Conservation (phyloP, 2,797 vertebrate species). For the Eidolon dupreanum region DNA sequence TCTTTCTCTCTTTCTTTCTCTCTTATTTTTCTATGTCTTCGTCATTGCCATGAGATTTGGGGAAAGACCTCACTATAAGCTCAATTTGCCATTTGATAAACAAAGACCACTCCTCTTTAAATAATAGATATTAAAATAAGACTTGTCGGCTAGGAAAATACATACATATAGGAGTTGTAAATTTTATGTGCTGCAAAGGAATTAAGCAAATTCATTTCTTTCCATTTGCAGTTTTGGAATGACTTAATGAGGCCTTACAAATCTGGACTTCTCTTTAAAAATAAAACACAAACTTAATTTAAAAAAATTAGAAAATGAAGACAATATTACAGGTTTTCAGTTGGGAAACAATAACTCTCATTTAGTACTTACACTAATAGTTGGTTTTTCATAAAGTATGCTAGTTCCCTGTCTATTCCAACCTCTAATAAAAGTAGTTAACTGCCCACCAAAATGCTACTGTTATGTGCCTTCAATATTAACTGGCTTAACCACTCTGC, state of each 20-base stretch:
- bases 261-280: conserved; percentile 45
- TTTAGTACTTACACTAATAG: conserved; percentile 29
- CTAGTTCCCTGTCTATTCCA: not conserved
- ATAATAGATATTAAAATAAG: not conserved
- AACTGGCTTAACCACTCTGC: not conserved
- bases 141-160: not conserved
- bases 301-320: conserved; percentile 33
- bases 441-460: not conserved
- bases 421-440: not conserved
- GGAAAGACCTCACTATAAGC: not conserved
- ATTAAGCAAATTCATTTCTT: conserved; percentile 48
- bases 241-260: conserved; percentile 22
- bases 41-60: not conserved
- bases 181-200: conserved; percentile 11
- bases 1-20: not conserved
- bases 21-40: not conserved
- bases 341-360: not conserved
- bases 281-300: conserved; percentile 37
- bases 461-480: not conserved
- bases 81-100: not conserved
- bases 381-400: not conserved
- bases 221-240: conserved; percentile 42
- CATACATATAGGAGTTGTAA: not conserved
- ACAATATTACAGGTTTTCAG: conserved; percentile 10
- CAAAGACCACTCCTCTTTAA: not conserved